phyloP scores from a whole-genome alignment of 2,797 vertebrate species.

The Sebastiscus albofasciatus region DNA sequence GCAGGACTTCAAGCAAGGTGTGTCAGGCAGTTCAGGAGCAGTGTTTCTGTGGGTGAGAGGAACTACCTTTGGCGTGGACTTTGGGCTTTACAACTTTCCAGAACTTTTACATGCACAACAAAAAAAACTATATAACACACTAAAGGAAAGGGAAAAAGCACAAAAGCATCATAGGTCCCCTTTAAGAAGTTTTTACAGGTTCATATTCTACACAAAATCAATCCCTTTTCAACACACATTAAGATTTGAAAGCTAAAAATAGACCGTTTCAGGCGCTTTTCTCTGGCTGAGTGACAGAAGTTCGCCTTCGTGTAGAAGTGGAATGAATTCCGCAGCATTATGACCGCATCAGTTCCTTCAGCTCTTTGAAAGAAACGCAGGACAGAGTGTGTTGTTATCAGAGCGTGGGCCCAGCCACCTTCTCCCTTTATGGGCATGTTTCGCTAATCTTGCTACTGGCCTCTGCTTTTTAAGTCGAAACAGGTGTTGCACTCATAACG shows the following conservation, averaged over 20 bases:
- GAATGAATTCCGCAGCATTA: slow-evolving; percentile 75
- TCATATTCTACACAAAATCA: slow-evolving; percentile 20
- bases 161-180: no score
- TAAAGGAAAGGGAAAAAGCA: no score
- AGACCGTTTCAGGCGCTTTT: slow-evolving; percentile 51
- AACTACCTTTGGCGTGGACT: no score
- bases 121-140: no score
- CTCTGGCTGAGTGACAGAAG: slow-evolving; percentile 50
- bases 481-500: slow-evolving; percentile 77
- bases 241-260: slow-evolving; percentile 64
- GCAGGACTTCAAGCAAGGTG: no score
- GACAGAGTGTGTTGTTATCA: slow-evolving; percentile 70
- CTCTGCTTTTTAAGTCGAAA: slow-evolving; percentile 80
- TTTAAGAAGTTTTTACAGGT: slow-evolving; percentile 28
- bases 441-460: slow-evolving; percentile 82
- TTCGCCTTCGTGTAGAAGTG: slow-evolving; percentile 46
- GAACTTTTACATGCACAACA: no score
- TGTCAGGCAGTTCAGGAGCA: no score
- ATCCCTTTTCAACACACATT: slow-evolving; percentile 23
- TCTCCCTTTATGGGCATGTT: slow-evolving; percentile 86
- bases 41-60: no score
- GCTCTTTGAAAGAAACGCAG: slow-evolving; percentile 70
- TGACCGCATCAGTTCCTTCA: slow-evolving; percentile 74
- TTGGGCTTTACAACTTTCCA: no score
- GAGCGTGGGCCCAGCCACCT: slow-evolving; percentile 69